Evolutionary conservation across 2,113 vertebrate genomes (phyloP), one percentile per base, ranked within the genome.

Genomic region (Phycodurus eques): DNA sequence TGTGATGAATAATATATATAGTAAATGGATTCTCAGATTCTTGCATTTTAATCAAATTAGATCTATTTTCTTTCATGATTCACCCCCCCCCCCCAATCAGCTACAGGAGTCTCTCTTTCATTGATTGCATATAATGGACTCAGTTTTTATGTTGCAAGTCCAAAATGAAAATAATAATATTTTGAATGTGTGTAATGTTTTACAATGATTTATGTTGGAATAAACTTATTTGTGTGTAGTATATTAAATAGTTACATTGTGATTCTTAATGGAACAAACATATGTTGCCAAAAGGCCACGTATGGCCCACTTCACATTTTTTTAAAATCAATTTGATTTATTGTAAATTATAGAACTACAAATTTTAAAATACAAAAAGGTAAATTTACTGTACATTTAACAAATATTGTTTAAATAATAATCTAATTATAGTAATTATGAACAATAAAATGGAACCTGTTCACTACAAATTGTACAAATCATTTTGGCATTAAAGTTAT

Each of bases 1-100:
- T 80, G 84, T 87, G 73, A 87, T 88, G 79, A 91, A 90, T 89
- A 86, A 89, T 84, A 80, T 70, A 88, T 73, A 39, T 39, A 39
- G 35, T 39, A 47, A 60, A 56, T 47, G n/a, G 42, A 14, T 64
- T 8, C 43, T 64, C 20, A 12, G 20, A 46, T 8, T 8, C 15
- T 66, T 66, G 57, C 62, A 70, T 75, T 77, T 73, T 60, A 70
- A 51, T 67, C 49, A 17, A 60, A 53, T 67, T 20, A 43, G 1
- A 62, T 15, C 33, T 72, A 33, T 33, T 60, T 60, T 17, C 13
- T 60, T 60, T 60, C 57, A 60, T 33, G 14, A 33, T 13, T 33
- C 57, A 33, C 15, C 57, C 13, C 1, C 8, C 15, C 27, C 27
- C 27, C 27, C 27, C 31, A 15, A 7, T 15, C 1, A 3, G 11